These are phyloP conservation scores for Falco concolor DNA, from an alignment of 2,797 vertebrate genomes.

Conservation along the genomic window DNA sequence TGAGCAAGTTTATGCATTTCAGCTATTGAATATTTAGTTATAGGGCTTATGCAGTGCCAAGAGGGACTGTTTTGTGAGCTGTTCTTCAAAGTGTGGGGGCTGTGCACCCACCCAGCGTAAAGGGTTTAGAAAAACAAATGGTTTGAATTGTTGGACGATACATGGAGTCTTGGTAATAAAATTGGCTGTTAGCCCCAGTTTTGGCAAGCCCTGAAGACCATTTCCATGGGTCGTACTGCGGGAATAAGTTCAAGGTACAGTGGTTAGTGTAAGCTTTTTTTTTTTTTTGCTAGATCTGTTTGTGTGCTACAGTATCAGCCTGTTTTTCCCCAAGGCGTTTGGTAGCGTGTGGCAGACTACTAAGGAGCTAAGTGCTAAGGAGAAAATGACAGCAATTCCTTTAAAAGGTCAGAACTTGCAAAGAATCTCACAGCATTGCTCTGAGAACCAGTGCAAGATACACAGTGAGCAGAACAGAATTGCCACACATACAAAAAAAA, in stretches of 20 bases:
- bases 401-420: neutral
- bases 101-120: neutral
- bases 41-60: neutral
- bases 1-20: neutral
- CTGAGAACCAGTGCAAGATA: neutral
- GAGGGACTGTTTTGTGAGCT: neutral
- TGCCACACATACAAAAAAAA: neutral
- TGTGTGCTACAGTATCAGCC: neutral
- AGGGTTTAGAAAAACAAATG: neutral
- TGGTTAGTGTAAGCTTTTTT: neutral
- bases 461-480: neutral
- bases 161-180: neutral
- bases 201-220: neutral
- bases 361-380: neutral
- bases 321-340: neutral
- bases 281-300: neutral
- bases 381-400: neutral
- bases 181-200: neutral
- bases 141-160: neutral
- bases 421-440: neutral
- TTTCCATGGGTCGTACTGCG: neutral
- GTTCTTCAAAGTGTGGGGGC: neutral
- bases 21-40: neutral
- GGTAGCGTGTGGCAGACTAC: neutral
- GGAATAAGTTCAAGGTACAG: neutral